Conservation (phyloP, 2,113 vertebrate genomes). For the Brevimyrus niger region DNA sequence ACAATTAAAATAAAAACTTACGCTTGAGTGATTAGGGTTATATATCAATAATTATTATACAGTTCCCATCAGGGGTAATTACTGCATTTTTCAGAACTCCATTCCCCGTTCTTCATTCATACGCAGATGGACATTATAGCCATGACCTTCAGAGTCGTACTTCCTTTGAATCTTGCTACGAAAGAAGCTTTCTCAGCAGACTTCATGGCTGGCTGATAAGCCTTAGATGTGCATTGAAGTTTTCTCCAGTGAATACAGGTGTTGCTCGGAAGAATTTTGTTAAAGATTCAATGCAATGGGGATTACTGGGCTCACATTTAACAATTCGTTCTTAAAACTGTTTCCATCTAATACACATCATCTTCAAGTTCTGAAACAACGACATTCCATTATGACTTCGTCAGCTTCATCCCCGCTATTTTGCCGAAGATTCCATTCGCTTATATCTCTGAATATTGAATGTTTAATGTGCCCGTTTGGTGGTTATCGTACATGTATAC, state of each 20-base stretch:
- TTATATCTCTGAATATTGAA: constrained; percentile 22
- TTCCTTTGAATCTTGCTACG: not conserved
- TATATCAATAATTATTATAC: not conserved
- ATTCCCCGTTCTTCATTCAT: not conserved
- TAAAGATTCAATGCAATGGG: not conserved
- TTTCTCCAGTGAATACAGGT: not conserved
- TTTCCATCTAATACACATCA: not conserved
- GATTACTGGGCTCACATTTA: not conserved
- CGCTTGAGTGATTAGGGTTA: not conserved
- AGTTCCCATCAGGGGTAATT: not conserved
- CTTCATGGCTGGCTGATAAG: not conserved
- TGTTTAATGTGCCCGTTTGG: constrained; percentile 42
- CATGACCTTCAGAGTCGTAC: not conserved
- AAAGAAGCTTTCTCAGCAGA: not conserved
- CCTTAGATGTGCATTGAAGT: not conserved
- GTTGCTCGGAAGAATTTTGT: not conserved
- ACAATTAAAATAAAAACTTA: not conserved
- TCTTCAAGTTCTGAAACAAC: not conserved
- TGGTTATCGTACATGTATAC: constrained; percentile 53
- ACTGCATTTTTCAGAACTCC: not conserved
- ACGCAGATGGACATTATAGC: not conserved
- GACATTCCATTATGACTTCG: not conserved
- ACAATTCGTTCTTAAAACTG: not conserved
- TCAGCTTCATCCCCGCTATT: constrained; percentile 21
- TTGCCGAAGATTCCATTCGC: constrained; percentile 26